Evolutionary conservation across 2,797 vertebrate genomes (phyloP).

Genomic region (Lagocephalus sceleratus): DNA sequence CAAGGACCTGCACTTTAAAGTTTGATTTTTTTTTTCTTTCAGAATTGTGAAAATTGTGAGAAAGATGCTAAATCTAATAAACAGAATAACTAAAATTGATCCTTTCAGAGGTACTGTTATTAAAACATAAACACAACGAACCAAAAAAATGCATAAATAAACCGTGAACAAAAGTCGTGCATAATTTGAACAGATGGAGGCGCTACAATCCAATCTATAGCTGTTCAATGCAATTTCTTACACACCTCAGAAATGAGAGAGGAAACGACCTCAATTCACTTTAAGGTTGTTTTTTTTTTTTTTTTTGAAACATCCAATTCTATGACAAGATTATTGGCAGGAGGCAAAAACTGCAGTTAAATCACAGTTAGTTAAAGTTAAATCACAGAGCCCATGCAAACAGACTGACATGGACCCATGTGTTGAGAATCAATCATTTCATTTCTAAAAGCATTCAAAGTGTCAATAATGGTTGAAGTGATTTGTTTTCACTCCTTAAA

Average conservation of each 20-base stretch:
- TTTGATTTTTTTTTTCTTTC: no score
- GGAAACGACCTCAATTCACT: not conserved
- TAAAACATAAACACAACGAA: no score
- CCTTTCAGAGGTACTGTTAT: no score
- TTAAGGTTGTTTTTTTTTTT: not conserved
- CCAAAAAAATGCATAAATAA: not conserved
- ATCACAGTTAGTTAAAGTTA: not conserved
- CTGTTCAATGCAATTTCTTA: not conserved
- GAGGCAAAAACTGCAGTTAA: not conserved
- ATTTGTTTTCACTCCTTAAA: not conserved
- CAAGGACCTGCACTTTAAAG: no score
- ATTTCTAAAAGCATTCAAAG: not conserved
- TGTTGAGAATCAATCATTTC: not conserved
- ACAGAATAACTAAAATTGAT: not conserved
- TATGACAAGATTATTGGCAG: not conserved
- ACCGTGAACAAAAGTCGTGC: not conserved
- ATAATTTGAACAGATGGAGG: conserved; percentile 35
- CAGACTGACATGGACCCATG: not conserved
- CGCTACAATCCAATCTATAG: conserved; percentile 18
- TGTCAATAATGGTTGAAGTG: conserved; percentile 4
- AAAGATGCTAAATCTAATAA: not conserved
- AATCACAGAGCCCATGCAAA: not conserved
- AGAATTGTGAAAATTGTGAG: not conserved
- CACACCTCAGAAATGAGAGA: not conserved
- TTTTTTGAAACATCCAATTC: not conserved